A percentile compares a stretch with the other conserved stretches of the same genome.
phyloP scores from a whole-genome alignment of 2,797 vertebrate genomes.

The Sciurus vulgaris region DNA sequence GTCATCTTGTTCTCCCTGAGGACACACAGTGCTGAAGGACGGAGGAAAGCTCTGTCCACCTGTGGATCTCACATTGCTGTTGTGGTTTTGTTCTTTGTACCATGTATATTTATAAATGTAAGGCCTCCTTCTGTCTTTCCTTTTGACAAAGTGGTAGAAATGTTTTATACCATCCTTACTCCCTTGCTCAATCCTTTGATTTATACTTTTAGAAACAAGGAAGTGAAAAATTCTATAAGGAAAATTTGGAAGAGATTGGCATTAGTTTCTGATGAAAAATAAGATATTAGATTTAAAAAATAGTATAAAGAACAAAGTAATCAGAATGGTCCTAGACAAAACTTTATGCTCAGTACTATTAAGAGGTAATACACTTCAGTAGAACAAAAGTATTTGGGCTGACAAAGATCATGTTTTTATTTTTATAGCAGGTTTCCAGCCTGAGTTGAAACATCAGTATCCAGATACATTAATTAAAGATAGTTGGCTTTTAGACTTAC shows the following conservation, averaged over 20 bases:
- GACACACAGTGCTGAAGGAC: background rate
- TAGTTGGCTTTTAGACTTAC: background rate
- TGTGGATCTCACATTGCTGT: background rate
- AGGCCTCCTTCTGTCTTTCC: too few relatives aligned
- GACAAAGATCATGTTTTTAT: background rate
- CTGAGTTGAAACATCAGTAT: background rate
- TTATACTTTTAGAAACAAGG: background rate
- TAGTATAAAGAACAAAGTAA: background rate
- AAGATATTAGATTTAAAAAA: background rate
- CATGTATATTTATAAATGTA: too few relatives aligned
- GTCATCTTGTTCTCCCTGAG: background rate
- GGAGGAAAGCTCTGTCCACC: conserved; percentile 1
- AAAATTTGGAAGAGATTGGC: too few relatives aligned
- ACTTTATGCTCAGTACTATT: fast-evolving
- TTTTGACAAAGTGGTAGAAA: too few relatives aligned
- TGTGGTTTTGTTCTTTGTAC: too few relatives aligned
- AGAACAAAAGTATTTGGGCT: fast-evolving
- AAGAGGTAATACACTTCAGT: background rate
- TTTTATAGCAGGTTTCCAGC: background rate
- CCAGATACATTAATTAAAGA: background rate
- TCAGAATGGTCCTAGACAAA: background rate
- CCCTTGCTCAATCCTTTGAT: too few relatives aligned
- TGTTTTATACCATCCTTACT: too few relatives aligned
- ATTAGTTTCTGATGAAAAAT: background rate
- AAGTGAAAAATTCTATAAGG: too few relatives aligned